phyloP scores from a whole-genome alignment of 2,888 invertebrate genomes.

The Acleris sparsana region DNA sequence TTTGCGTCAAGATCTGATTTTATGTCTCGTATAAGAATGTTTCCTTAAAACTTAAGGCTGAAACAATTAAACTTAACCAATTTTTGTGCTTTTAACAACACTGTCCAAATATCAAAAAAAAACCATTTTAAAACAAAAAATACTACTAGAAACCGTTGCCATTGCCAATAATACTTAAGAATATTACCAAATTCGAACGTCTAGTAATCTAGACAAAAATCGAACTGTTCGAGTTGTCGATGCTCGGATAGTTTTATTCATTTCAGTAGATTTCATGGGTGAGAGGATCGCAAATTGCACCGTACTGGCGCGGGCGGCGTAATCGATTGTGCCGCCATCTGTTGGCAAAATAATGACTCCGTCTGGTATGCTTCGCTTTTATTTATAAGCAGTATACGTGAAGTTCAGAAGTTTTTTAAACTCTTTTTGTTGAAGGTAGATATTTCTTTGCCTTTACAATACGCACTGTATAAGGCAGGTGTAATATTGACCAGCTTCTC shows the following conservation, averaged over 20 bases:
- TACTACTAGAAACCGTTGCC: not conserved
- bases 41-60: too few species aligned
- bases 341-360: constrained; percentile 80
- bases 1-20: too few species aligned
- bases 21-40: too few species aligned
- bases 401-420: not conserved
- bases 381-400: constrained; percentile 32
- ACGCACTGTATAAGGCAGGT: too few species aligned
- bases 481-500: too few species aligned
- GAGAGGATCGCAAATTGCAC: constrained; percentile 76
- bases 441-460: too few species aligned
- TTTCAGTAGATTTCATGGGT: constrained; percentile 80
- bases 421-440: too few species aligned
- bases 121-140: not conserved
- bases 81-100: too few species aligned
- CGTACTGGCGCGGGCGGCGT: constrained; percentile 67
- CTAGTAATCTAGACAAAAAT: constrained; percentile 52
- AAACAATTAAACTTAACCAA: too few species aligned
- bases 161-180: constrained; percentile 9
- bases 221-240: constrained; percentile 62
- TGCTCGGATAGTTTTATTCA: constrained; percentile 79
- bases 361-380: constrained; percentile 74
- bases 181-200: constrained; percentile 29
- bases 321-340: constrained; percentile 82
- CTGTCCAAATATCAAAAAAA: too few species aligned